These are phyloP conservation scores for Pachydiplax longipennis DNA, from an alignment of 2,888 invertebrate genomes.

Conservation along the genomic window DNA sequence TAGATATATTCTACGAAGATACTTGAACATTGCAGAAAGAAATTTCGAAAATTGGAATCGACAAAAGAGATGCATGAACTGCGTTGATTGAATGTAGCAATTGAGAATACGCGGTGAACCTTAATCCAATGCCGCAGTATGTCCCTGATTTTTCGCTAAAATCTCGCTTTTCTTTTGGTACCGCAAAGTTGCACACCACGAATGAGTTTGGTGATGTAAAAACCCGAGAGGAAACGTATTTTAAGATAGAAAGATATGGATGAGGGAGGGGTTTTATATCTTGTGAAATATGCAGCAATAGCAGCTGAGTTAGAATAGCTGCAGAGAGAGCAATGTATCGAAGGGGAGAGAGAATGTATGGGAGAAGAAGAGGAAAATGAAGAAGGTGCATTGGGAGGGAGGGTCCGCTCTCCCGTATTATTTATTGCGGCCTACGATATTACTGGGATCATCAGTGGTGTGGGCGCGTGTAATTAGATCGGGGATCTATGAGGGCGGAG, in stretches of 20 bases:
- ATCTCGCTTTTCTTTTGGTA: too few relatives aligned
- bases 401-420: slow-evolving; percentile 9
- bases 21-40: too few relatives aligned
- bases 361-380: background rate
- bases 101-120: too few relatives aligned
- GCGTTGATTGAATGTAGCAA: too few relatives aligned
- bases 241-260: background rate
- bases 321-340: background rate
- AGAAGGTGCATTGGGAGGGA: background rate
- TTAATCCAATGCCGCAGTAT: too few relatives aligned
- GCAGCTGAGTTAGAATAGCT: background rate
- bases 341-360: background rate
- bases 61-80: too few relatives aligned
- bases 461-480: slow-evolving; percentile 25
- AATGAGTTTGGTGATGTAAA: too few relatives aligned
- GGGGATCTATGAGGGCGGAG: slow-evolving; percentile 20
- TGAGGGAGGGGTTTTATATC: background rate
- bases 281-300: background rate
- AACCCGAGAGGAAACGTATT: background rate
- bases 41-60: too few relatives aligned
- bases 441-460: slow-evolving; percentile 35
- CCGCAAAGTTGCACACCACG: too few relatives aligned
- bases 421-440: slow-evolving; percentile 31
- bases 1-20: too few relatives aligned
- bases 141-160: too few relatives aligned